These are phyloP conservation scores for Scortum barcoo DNA, from an alignment of 2,113 vertebrate genomes.

Conservation along the genomic window DNA sequence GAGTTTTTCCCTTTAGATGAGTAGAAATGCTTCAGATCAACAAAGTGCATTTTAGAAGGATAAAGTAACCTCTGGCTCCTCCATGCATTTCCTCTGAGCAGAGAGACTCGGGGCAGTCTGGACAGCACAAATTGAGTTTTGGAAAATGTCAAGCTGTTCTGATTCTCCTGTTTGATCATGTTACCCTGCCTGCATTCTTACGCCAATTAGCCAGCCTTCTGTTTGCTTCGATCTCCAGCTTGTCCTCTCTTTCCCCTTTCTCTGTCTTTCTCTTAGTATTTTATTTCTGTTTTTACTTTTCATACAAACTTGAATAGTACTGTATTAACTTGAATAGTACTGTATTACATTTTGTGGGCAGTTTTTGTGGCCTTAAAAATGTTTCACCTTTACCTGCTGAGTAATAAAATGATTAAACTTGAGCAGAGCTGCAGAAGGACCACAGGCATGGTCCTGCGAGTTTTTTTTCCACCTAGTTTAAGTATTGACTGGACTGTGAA, in stretches of 20 bases:
- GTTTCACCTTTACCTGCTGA: background rate
- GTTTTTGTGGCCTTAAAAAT: background rate
- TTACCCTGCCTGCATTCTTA: conserved; percentile 67
- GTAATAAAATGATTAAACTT: background rate
- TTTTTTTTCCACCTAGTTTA: background rate
- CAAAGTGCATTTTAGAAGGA: conserved; percentile 7
- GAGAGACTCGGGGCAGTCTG: conserved; percentile 52
- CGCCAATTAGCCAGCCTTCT: conserved; percentile 54
- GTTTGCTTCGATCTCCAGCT: conserved; percentile 23
- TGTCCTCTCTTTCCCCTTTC: background rate
- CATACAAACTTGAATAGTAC: background rate
- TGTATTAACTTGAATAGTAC: background rate
- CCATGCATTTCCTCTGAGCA: conserved; percentile 42
- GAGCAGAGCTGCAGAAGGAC: background rate
- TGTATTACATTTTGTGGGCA: background rate
- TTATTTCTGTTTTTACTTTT: conserved; percentile 8
- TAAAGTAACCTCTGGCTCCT: conserved; percentile 21
- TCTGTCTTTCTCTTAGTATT: background rate
- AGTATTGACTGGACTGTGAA: conserved; percentile 44
- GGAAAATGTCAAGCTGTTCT: conserved; percentile 71
- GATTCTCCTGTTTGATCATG: conserved; percentile 62
- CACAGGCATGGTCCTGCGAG: background rate
- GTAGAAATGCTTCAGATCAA: conserved; percentile 1
- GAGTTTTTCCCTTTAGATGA: background rate
- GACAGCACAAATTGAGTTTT: conserved; percentile 74